Base-by-base conservation (phyloP, 2,113 vertebrate genomes). In the Mungos mungo region DNA sequence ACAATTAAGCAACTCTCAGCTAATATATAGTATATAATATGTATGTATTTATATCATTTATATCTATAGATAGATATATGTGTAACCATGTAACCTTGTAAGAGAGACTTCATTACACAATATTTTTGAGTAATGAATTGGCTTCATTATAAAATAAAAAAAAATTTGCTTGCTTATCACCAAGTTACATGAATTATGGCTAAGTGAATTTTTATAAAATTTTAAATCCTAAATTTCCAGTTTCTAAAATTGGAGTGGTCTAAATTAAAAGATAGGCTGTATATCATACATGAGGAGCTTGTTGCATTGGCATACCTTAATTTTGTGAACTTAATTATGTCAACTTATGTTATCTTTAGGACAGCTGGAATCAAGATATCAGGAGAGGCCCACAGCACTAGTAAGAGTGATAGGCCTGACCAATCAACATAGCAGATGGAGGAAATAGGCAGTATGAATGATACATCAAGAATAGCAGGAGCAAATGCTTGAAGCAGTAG, bases 131-230 rank as follows among this genome's bases (percentile, higher is more conserved):
- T 71, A 88, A 79, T 52, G 69, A 57, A 41, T 50, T 68, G 15
- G 3, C 13, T 71, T 95, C 10, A 88, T 94, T 84, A 38, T 60
- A 60, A 47, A 15, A 35, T 88, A 33, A 54, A 81, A 80, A 66
- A 68, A 35, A 65, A 31, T 95, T 94, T 82, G 15, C 60, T 35
- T 71, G 23, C 12, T 25, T 76, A 14, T 47, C 63, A 66, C 4
- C 8, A 82, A 89, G 38, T 66, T 77, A 41, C 69, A 2, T 90
- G 33, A 92, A 35, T 95, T 82, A 41, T 90, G 27, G n/a, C 15
- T 33, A 77, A 84, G 25, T 57, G 11, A 69, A 82, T 45, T 94
- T 97, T 89, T 86, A 89, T 85, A 38, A 93, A 29, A 76, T 82
- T 95, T 95, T 8, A 95, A 65, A 77, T 65, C 16, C 76, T 33